phyloP scores from a whole-genome alignment of 2,888 invertebrate species.

The Chaetoderma sp. region DNA sequence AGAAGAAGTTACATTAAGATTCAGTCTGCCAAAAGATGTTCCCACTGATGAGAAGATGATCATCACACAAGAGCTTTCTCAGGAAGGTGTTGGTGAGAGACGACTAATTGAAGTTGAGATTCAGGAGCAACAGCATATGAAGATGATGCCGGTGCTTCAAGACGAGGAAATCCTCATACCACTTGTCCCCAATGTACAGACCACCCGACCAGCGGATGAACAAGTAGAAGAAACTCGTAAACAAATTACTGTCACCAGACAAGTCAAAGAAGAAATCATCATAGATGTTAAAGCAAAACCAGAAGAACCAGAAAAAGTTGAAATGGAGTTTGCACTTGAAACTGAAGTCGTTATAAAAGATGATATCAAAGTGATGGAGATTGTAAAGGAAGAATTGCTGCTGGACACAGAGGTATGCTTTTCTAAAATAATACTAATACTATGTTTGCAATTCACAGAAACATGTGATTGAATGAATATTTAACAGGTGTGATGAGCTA shows the following conservation, averaged over 20 bases:
- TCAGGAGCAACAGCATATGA: conserved; percentile 53
- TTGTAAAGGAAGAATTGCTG: conserved; percentile 45
- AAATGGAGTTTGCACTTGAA: conserved; percentile 1
- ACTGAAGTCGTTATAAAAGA: background rate
- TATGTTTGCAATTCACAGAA: too few relatives aligned
- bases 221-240: conserved; percentile 47
- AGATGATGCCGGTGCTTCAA: conserved; percentile 45
- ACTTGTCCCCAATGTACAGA: conserved; percentile 35
- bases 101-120: conserved; percentile 57
- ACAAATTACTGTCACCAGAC: too few relatives aligned
- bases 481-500: too few relatives aligned
- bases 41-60: conserved; percentile 37
- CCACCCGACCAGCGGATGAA: conserved; percentile 49
- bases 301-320: conserved; percentile 6
- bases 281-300: background rate
- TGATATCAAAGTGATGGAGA: conserved; percentile 34
- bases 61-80: conserved; percentile 37
- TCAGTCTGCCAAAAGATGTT: conserved; percentile 38
- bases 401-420: background rate
- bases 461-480: too few relatives aligned
- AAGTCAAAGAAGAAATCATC: background rate
- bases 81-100: conserved; percentile 55
- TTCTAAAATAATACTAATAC: too few relatives aligned
- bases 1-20: conserved; percentile 44
- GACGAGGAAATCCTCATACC: conserved; percentile 46